These are phyloP conservation scores for Mythimna albipuncta DNA, from an alignment of 2,888 invertebrate species.

Conservation along the genomic window DNA sequence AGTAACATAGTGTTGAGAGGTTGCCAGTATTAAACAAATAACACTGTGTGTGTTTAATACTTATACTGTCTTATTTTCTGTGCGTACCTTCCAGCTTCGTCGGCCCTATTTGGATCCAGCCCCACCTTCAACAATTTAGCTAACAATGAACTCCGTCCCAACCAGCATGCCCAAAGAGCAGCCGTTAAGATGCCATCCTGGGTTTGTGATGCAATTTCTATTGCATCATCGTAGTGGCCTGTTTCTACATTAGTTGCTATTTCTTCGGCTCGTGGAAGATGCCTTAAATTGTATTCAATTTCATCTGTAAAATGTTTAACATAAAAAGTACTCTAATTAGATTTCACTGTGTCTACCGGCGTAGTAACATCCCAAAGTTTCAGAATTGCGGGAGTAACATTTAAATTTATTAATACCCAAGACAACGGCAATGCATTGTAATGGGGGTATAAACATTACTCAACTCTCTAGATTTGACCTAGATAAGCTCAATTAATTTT, in stretches of 20 bases:
- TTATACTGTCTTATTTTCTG: not conserved
- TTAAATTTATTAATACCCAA: conserved; percentile 2
- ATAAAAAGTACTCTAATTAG: not conserved
- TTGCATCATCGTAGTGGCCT: conserved; percentile 84
- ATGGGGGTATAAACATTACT: not conserved
- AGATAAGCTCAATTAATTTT: not conserved
- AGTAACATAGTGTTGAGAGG: too few relatives aligned
- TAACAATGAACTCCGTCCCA: conserved; percentile 90
- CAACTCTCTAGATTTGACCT: not conserved
- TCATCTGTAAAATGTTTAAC: conserved; percentile 76
- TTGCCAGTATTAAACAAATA: too few relatives aligned
- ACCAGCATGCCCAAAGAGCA: conserved; percentile 91
- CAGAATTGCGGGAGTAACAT: not conserved
- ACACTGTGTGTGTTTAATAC: not conserved
- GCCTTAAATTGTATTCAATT: conserved; percentile 79
- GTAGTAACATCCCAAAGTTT: not conserved
- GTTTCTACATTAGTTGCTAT: conserved; percentile 81
- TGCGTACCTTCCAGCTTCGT: conserved; percentile 92
- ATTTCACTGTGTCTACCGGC: not conserved
- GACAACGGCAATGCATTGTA: not conserved
- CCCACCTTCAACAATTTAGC: conserved; percentile 88
- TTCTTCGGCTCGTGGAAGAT: conserved; percentile 86
- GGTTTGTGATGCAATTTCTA: conserved; percentile 75
- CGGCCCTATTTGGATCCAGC: conserved; percentile 92
- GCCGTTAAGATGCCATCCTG: conserved; percentile 85